Evolutionary conservation across 2,113 vertebrate species (phyloP), one percentile per base, ranked within the genome.

Genomic region (Sialia sialis): DNA sequence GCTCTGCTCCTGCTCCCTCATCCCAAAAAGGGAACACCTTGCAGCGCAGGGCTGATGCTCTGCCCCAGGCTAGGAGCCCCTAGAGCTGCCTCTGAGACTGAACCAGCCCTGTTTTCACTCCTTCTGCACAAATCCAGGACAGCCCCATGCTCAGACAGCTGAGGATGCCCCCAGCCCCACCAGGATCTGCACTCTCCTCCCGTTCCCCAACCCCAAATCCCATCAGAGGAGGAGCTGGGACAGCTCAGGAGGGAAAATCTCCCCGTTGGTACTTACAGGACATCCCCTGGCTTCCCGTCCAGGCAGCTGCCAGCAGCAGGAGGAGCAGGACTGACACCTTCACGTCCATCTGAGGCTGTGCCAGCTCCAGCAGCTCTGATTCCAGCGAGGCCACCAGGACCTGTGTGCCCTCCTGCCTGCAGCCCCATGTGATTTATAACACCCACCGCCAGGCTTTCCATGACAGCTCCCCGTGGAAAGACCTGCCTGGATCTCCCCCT

Each of bases 221-320:
- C 7, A 3, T 3, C 51, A 78, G 49, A 11, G 22, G 16, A 48
- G 32, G 27, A 74, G 60, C 20, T 2, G 5, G 29, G 39, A 6
- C 18, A 64, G 18, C 44, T 0, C 70, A 16, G 0, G 26, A 11
- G 30, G 16, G 27, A 26, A 64, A n/a, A 29, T 5, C 11, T 72
- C 23, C 0, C 0, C 4, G 10, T 34, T 1, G 0, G 13, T 90
- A 93, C 95, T 94, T 9, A 93, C 88, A 27, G 63, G 91, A 83
- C 4, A 2, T 0, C 1, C 59, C 44, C 6, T 39, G 68, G 59
- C 54, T 80, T 12, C 41, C 72, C 23, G 41, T 29, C 34, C 80
- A 95, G 86, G 58, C 22, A 41, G 76, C 46, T 2, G 4, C 55
- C 64, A 96, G 83, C 68, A 95, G 83, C 72, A 96, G 54, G 26